Evolutionary conservation across 2,888 invertebrate species (phyloP).

Genomic region (Drosophila flavopinicola): DNA sequence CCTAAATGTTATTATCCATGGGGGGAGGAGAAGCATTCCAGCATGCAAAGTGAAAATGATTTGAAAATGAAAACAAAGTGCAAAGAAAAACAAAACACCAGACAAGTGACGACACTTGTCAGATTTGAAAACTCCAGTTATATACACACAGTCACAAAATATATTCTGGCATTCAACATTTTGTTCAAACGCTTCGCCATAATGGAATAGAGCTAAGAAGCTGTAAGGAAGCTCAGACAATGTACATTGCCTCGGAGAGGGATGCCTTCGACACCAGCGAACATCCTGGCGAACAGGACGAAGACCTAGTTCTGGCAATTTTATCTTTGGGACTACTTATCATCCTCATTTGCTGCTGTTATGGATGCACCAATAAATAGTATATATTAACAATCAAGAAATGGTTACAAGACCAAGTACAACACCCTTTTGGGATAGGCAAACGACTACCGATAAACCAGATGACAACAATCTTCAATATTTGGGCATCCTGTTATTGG

Average conservation of each 20-base stretch:
- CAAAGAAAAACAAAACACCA: slow-evolving; percentile 25
- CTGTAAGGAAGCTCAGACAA: background rate
- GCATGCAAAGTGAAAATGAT: slow-evolving; percentile 68
- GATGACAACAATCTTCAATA: background rate
- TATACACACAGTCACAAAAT: background rate
- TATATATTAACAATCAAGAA: background rate
- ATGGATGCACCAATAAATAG: slow-evolving; percentile 25
- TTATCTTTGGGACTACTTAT: slow-evolving; percentile 23
- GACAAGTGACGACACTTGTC: slow-evolving; percentile 13
- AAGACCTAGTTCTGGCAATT: slow-evolving; percentile 2
- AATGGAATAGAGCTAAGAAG: background rate
- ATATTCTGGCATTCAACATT: background rate
- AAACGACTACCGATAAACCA: background rate
- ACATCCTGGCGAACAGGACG: slow-evolving; percentile 17
- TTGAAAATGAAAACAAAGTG: slow-evolving; percentile 32
- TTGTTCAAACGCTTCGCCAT: background rate
- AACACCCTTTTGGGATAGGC: background rate
- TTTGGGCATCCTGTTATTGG: background rate
- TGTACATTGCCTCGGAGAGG: background rate
- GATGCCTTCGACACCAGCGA: slow-evolving; percentile 1
- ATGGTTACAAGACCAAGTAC: background rate
- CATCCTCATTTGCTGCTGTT: slow-evolving; percentile 37
- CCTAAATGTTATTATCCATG: slow-evolving; percentile 44
- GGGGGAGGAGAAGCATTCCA: slow-evolving; percentile 8
- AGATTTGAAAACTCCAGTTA: background rate